phyloP scores from a whole-genome alignment of 2,888 invertebrate genomes.

The Caenorhabditis afra region DNA sequence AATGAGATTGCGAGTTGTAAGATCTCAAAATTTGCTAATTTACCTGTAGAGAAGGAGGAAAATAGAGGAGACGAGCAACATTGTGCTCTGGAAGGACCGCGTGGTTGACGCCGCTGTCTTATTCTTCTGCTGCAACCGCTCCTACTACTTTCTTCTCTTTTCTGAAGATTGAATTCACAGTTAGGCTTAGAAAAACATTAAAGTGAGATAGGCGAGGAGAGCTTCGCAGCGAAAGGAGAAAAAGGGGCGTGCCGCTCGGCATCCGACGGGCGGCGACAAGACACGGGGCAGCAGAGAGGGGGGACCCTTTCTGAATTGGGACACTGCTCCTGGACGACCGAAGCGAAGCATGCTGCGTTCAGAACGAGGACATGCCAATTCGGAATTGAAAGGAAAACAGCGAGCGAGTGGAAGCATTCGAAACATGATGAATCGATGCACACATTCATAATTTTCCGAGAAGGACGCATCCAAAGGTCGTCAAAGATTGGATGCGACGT shows the following conservation, averaged over 20 bases:
- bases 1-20: neutral
- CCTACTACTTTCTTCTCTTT: conserved; percentile 1
- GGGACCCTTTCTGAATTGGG: conserved; percentile 32
- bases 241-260: conserved; percentile 35
- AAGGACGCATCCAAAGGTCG: neutral
- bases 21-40: neutral
- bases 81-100: conserved; percentile 9
- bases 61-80: conserved; percentile 48
- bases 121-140: conserved; percentile 3
- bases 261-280: conserved; percentile 25
- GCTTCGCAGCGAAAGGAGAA: conserved; percentile 43
- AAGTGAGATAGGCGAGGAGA: conserved; percentile 51
- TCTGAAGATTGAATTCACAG: conserved; percentile 59
- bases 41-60: conserved; percentile 55
- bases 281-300: too few species aligned
- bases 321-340: conserved; percentile 5
- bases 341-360: conserved; percentile 32
- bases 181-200: conserved; percentile 42
- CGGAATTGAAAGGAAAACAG: neutral
- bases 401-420: neutral
- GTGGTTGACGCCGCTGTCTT: conserved; percentile 19
- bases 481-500: neutral
- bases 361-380: conserved; percentile 27
- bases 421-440: neutral
- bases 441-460: neutral